Evolutionary conservation across 2,797 vertebrate species (phyloP), one percentile per base, ranked within the genome.

Genomic region (Pseudochaenichthys georgianus): DNA sequence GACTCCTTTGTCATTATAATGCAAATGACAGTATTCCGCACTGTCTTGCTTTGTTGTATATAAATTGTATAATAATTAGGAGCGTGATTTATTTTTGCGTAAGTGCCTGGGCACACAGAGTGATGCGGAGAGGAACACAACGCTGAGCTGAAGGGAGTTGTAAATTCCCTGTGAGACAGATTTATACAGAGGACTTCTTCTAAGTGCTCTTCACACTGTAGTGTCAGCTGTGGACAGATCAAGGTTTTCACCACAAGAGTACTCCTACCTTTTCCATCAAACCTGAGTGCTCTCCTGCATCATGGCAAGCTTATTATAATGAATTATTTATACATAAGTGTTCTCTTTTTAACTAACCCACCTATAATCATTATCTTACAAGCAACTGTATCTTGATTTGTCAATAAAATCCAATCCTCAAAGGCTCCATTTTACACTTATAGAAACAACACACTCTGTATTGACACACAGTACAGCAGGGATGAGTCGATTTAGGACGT

Each of bases 1-100:
- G 79, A 85, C 78, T 45, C 9, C 46, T 73, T 60, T 82, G 70
- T 88, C 83, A 90, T 91, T 89, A 91, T 86, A 84, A 89, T 90
- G 83, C 72, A 89, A 91, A 92, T 92, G 19, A 19, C n/a, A 61
- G 64, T 68, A 73, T 86, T 89, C 70, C 80, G 65, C 73, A 62
- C 67, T 86, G 77, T 82, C 83, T 86, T 58, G 43, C 72, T 86
- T 59, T 64, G 69, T 83, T 77, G 85, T 86, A 73, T 89, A 87
- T 87, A 90, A 80, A 88, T 71, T 84, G 73, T 55, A 78, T 68
- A 64, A 74, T 83, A 89, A 88, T 90, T 86, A 79, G 70, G 60
- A 77, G 60, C 1, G 6, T 58, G 61, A 46, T 76, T 70, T 58
- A 82, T 89, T 38, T 88, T 88, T 84, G 84, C 80, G 70, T 51